Evolutionary conservation across 2,888 invertebrate species (phyloP), one percentile per base, ranked within the genome.

Genomic region (Phlogophora meticulosa): DNA sequence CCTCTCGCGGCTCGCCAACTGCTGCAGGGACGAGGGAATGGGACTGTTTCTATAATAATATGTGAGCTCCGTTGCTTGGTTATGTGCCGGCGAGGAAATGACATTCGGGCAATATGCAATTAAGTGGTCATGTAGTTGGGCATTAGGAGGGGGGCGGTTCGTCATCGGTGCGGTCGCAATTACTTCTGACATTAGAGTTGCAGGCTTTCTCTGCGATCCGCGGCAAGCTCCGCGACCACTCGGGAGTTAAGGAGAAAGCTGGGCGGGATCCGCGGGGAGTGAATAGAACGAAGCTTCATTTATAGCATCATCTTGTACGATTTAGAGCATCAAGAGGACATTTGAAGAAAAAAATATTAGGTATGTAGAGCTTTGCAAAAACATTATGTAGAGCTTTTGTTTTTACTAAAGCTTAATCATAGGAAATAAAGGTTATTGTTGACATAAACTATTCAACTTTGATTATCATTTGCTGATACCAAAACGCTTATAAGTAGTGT

Each of bases 131-230:
- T 36, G 60, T 28, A 43, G 59, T 15, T n/a, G 51, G 71, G 59
- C 43, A 67, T 64, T 64, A 63, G 45, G 24, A 42, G 45, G 34
- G 49, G 17, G 38, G 13, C 17, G 3, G 36, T 10, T 34, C 51
- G 59, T 66, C 76, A 63, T 72, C 72, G 55, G 57, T 40, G 77
- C 45, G 64, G 9, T 45, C 51, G 59, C 61, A 56, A 80, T 72
- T 62, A 72, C 80, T 53, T 13, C 43, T 17, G 40, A 45, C 56
- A 78, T 73, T 73, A 64, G 43, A 60, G 34, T 46, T n/a, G n/a
- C 51, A 51, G 32, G 68, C 77, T 82, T 76, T 80, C 80, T 45
- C 74, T 59, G 40, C 22, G 22, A 38, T 34, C 20, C 20, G 24
- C 40, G 15, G n/a, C 5, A 28, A 28, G 28, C 28, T n/a, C 20